A percentile compares a stretch with the other conserved stretches of the same genome.
Evolutionary conservation across 2,888 invertebrate species (phyloP).

Genomic region (Drosophila nr. medialis): DNA sequence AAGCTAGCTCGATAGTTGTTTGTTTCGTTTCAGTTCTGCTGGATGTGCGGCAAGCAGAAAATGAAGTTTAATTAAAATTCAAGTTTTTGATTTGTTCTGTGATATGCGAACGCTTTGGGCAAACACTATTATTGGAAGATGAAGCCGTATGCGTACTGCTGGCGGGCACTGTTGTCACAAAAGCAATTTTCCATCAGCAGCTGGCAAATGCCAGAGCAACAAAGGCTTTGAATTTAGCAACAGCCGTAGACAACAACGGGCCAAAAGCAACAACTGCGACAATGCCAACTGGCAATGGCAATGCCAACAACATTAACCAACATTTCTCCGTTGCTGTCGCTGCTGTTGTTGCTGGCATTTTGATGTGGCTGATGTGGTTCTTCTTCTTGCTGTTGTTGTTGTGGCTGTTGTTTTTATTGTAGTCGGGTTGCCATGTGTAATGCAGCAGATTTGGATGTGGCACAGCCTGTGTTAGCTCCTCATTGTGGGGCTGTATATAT

Average conservation of each 20-base stretch:
- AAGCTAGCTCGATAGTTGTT: not conserved
- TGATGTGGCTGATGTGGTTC: constrained; percentile 14
- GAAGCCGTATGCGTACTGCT: constrained; percentile 31
- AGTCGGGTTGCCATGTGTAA: constrained; percentile 19
- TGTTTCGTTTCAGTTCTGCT: not conserved
- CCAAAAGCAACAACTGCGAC: constrained; percentile 9
- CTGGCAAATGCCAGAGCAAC: constrained; percentile 37
- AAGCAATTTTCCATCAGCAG: constrained; percentile 54
- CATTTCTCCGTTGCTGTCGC: constrained; percentile 31
- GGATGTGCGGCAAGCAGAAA: not conserved
- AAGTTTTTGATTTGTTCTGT: constrained; percentile 30
- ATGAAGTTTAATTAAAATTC: constrained; percentile 2
- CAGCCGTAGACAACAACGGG: constrained; percentile 12
- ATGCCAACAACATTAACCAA: constrained; percentile 52
- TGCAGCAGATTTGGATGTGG: constrained; percentile 51
- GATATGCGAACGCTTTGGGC: constrained; percentile 3
- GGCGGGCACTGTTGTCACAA: constrained; percentile 43
- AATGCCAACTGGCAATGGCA: constrained; percentile 20
- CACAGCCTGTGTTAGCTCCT: constrained; percentile 34
- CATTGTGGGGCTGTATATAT: not conserved
- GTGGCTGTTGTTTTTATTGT: constrained; percentile 28
- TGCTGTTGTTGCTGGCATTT: constrained; percentile 6
- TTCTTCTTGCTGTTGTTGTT: constrained; percentile 5
- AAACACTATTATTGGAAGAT: constrained; percentile 23
- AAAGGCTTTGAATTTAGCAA: constrained; percentile 51